Evolutionary conservation across 2,113 vertebrate genomes (phyloP).

Genomic region (Todiramphus saurophagus): DNA sequence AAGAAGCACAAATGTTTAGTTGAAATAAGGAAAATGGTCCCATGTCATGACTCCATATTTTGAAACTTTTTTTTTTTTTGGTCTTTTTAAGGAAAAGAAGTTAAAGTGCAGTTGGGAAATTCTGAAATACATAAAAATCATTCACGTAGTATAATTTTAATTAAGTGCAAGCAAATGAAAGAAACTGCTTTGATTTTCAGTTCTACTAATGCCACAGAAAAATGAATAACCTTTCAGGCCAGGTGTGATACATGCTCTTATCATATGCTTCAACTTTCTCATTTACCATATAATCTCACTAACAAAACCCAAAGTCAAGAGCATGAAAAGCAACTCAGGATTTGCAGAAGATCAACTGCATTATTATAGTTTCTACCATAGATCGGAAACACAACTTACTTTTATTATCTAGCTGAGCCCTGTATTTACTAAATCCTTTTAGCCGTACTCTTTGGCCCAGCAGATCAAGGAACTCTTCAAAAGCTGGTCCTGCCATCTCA

Average conservation of each 20-base stretch:
- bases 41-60: not conserved
- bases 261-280: not conserved
- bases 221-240: not conserved
- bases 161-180: not conserved
- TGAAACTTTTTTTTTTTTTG: not conserved
- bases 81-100: not conserved
- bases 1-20: not conserved
- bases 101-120: not conserved
- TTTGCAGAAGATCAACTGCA: not conserved
- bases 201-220: not conserved
- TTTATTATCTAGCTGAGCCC: slow-evolving; percentile 97
- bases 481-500: slow-evolving; percentile 88
- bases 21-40: not conserved
- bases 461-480: slow-evolving; percentile 96
- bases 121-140: not conserved
- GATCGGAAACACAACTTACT: slow-evolving; percentile 78
- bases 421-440: slow-evolving; percentile 95
- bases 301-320: not conserved
- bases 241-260: not conserved
- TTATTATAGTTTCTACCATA: not conserved
- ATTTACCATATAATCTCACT: not conserved
- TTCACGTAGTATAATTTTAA: not conserved
- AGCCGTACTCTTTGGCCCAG: slow-evolving; percentile 95
- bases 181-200: not conserved
- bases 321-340: not conserved